Evolutionary conservation across 2,797 vertebrate species (phyloP).

Genomic region (Emys orbicularis): DNA sequence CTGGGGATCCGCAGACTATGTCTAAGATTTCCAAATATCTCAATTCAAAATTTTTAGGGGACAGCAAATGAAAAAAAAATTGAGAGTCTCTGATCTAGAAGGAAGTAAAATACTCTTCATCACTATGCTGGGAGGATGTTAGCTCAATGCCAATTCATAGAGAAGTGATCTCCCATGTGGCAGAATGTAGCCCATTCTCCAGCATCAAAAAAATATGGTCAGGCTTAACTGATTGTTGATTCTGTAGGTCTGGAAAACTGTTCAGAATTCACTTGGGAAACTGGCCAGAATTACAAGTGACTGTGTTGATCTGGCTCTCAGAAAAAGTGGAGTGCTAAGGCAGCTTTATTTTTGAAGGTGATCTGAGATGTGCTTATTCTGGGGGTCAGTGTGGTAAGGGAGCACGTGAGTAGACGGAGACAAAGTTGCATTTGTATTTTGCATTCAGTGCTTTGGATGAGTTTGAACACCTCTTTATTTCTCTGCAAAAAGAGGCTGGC

Average conservation of each 20-base stretch:
- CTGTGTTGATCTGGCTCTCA: not conserved
- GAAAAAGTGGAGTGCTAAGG: not conserved
- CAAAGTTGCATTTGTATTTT: conserved; percentile 25
- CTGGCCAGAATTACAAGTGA: not conserved
- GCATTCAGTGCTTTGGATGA: not conserved
- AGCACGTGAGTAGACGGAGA: fast-evolving
- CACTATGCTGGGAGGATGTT: not conserved
- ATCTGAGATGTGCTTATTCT: not conserved
- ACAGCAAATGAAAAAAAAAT: too few relatives aligned
- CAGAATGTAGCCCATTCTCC: not conserved
- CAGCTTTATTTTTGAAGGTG: not conserved
- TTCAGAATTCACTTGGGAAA: not conserved
- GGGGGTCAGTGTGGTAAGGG: not conserved
- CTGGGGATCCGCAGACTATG: too few relatives aligned
- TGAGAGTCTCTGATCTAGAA: not conserved
- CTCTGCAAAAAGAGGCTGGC: conserved; percentile 30
- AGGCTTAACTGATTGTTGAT: not conserved
- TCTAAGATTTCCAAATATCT: too few relatives aligned
- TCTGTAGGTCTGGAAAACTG: not conserved
- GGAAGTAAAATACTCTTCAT: not conserved
- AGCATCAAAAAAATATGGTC: not conserved
- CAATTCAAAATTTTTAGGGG: too few relatives aligned
- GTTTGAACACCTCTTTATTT: conserved; percentile 46
- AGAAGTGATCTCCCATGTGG: not conserved
- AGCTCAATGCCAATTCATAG: not conserved